Evolutionary conservation across 2,113 vertebrate genomes (phyloP).

Genomic region (Conger conger): DNA sequence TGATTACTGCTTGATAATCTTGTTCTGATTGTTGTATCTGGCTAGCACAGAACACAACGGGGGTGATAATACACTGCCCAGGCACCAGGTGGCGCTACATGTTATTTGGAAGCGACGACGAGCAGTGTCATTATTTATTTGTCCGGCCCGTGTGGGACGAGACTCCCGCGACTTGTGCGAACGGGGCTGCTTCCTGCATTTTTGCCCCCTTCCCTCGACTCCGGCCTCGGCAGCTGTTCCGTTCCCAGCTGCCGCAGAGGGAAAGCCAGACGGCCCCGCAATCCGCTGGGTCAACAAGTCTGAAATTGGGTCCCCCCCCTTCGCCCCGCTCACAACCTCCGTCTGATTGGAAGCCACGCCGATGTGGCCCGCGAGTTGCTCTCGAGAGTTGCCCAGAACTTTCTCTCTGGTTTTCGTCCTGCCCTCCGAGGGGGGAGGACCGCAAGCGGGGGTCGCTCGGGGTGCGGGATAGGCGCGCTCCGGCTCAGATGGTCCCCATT

Average conservation of each 20-base stretch:
- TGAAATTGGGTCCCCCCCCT: too few species aligned
- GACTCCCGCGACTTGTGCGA: conserved; percentile 14
- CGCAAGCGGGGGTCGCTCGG: not conserved
- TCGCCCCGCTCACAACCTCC: not conserved
- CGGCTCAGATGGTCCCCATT: conserved; percentile 8
- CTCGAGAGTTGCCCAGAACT: not conserved
- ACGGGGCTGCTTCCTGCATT: conserved; percentile 29
- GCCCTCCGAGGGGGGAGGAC: not conserved
- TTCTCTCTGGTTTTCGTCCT: not conserved
- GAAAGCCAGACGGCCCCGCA: not conserved
- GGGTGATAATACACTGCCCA: not conserved
- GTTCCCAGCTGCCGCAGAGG: conserved; percentile 11
- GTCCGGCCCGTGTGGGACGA: conserved; percentile 11
- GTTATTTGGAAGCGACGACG: not conserved
- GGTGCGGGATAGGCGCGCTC: not conserved
- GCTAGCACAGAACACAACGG: not conserved
- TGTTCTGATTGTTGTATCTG: not conserved
- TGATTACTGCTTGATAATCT: not conserved
- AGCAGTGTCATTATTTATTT: conserved; percentile 1
- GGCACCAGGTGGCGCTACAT: conserved; percentile 33
- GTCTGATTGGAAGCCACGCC: not conserved
- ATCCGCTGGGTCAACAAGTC: not conserved
- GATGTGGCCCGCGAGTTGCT: not conserved
- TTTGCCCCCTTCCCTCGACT: conserved; percentile 31
- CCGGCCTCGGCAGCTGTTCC: conserved; percentile 32